Percentiles rank a stretch among this genome's conserved stretches.
phyloP scores from a whole-genome alignment of 2,888 invertebrate species.

The Chrysolina oricalcia region DNA sequence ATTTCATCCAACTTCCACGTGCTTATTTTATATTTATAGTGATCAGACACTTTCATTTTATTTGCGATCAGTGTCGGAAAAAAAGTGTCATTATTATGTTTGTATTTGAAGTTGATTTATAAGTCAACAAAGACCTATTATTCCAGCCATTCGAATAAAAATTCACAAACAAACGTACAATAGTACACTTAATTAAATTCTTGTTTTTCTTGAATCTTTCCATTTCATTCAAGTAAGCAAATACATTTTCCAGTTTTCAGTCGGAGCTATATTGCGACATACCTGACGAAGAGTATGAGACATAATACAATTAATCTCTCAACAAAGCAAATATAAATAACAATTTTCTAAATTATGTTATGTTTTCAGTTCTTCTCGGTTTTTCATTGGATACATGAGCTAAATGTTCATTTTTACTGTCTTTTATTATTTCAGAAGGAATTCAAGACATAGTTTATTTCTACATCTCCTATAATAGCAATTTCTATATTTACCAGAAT shows the following conservation, averaged over 20 bases:
- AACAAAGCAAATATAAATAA: slow-evolving; percentile 20
- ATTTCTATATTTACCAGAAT: background rate
- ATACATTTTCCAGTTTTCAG: background rate
- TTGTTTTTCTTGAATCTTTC: background rate
- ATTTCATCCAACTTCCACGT: no score
- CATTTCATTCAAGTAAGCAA: background rate
- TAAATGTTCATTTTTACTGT: background rate
- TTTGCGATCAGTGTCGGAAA: no score
- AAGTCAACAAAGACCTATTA: no score
- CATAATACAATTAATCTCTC: slow-evolving; percentile 11
- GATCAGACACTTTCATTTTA: no score
- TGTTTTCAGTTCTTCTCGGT: background rate
- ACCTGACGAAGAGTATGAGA: slow-evolving; percentile 28
- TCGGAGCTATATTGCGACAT: slow-evolving; percentile 29
- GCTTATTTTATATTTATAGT: no score
- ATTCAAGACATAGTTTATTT: background rate
- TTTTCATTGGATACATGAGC: slow-evolving; percentile 3
- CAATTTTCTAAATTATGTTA: background rate
- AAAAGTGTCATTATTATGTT: no score
- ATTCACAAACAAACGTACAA: no score
- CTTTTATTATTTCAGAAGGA: background rate
- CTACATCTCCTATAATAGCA: background rate
- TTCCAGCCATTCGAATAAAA: no score
- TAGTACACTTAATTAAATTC: background rate
- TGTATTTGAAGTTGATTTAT: no score